Evolutionary conservation across 2,113 vertebrate genomes (phyloP), one percentile per base, ranked within the genome.

Genomic region (Chaetorhynchus papuensis): DNA sequence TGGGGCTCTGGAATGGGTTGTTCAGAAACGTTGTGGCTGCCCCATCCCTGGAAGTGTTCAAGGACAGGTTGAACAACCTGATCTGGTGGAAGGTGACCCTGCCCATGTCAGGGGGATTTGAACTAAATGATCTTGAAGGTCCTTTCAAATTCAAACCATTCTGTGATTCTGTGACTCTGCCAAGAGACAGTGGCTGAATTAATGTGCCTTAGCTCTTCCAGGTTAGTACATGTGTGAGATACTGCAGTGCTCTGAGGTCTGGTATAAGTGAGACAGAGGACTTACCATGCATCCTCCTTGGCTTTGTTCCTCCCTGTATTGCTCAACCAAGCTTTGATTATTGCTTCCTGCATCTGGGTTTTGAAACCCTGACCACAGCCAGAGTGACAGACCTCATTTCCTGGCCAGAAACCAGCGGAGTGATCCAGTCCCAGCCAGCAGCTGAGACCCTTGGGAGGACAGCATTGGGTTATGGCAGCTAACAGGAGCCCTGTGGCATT

Each of bases 181-280:
- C 39, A 59, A 11, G 16, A 44, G 33, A 14, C 13, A 60, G 35
- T 47, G 52, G 14, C 42, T 87, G 54, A 76, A 37, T 1, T 30
- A 39, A 44, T 39, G 24, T 60, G 24, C 37, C 42, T 54, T 69
- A 31, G 33, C 26, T 83, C 23, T 54, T 54, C 27, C 30, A 70
- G 39, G 30, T 16, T 15, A 0, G 0, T 9, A 30, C 0, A 0
- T 14, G 20, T 10, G 26, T 71, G 54, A 83, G 28, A 63, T 6
- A 45, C 5, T 0, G 0, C 69, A 42, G 47, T 16, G 23, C 75
- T 90, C 65, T 85, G 60, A 66, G 26, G 7, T 61, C 18, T 42
- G 12, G 4, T 16, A 1, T 5, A 44, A 72, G 23, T 18, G 41
- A 76, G 47, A 68, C 0, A 42, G 49, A 61, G 7, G 2, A 23